Conservation (phyloP, 2,888 invertebrate species). For the Sarcophaga rosellei region DNA sequence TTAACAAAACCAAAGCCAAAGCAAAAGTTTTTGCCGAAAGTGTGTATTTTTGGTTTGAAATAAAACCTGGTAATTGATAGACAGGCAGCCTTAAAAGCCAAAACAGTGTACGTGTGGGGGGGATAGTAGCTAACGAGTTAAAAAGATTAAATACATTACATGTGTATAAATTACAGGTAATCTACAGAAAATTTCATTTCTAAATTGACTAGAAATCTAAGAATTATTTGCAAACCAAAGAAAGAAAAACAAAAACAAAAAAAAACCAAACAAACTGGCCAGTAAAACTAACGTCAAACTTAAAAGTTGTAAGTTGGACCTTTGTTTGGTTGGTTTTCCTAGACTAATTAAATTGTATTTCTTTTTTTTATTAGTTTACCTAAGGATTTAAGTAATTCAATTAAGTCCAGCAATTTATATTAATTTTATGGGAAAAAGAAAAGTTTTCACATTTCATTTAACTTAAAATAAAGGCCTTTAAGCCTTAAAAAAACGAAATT, state of each 20-base stretch:
- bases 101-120: no score
- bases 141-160: constrained; percentile 23
- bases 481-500: no score
- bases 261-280: not conserved
- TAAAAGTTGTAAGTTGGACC: not conserved
- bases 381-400: constrained; percentile 32
- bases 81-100: no score
- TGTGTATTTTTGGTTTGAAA: constrained; percentile 4
- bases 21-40: not conserved
- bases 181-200: constrained; percentile 39
- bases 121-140: not conserved
- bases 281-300: not conserved
- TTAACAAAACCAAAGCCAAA: not conserved
- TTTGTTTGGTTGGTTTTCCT: not conserved
- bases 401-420: constrained; percentile 33
- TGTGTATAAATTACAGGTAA: constrained; percentile 38
- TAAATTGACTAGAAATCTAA: constrained; percentile 49
- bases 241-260: not conserved
- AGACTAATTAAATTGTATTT: not conserved
- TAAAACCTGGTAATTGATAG: not conserved
- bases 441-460: not conserved
- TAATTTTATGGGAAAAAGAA: constrained; percentile 4
- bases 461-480: no score
- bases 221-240: not conserved
- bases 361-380: not conserved